phyloP scores from a whole-genome alignment of 1,140 invertebrate genomes.

The Plutomurus gul region DNA sequence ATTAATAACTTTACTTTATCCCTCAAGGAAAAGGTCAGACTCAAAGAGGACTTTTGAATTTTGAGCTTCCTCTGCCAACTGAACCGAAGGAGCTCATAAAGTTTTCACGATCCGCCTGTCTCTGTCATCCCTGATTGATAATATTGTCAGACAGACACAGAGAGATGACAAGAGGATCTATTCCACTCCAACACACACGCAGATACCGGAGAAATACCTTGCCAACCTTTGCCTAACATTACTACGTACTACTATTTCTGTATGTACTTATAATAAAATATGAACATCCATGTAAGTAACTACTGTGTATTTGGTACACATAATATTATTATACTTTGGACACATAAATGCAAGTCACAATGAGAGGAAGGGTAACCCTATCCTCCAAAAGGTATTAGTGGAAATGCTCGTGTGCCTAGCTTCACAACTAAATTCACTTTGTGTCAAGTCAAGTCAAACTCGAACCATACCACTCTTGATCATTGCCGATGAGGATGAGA shows the following conservation, averaged over 20 bases:
- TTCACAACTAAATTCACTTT: neutral
- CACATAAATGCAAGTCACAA: too few species aligned
- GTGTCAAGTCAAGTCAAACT: neutral
- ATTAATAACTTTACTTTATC: neutral
- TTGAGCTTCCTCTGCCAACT: neutral
- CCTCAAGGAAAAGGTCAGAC: conserved; percentile 12
- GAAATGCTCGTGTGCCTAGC: neutral
- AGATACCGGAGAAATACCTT: neutral
- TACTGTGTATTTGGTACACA: too few species aligned
- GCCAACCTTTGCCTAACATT: too few species aligned
- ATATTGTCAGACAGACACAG: conserved; percentile 14
- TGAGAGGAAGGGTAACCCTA: neutral
- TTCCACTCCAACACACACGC: neutral
- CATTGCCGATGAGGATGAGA: neutral
- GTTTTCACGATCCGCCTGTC: conserved; percentile 2
- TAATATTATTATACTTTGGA: too few species aligned
- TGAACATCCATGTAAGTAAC: too few species aligned
- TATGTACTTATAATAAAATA: too few species aligned
- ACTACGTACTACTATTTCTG: too few species aligned
- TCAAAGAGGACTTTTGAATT: neutral
- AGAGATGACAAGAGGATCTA: neutral
- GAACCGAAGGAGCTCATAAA: neutral
- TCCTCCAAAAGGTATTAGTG: neutral
- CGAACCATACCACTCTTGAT: neutral
- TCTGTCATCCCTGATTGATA: conserved; percentile 1